Conservation (phyloP, 2,888 invertebrate genomes). For the Dynastes grantii region DNA sequence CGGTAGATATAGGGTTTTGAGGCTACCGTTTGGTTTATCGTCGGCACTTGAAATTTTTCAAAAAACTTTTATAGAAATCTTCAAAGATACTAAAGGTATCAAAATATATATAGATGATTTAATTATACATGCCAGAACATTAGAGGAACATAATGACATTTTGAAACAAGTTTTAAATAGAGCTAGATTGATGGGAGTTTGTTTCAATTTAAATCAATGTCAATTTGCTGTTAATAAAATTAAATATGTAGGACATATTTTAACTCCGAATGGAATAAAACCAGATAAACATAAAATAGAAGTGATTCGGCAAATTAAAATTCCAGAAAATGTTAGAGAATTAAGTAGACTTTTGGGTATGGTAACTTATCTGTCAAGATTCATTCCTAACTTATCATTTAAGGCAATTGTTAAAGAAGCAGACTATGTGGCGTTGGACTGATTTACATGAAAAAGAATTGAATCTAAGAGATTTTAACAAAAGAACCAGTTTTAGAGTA, state of each 20-base stretch:
- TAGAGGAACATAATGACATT: conserved; percentile 44
- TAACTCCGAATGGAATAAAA: conserved; percentile 52
- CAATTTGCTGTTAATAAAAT: conserved; percentile 49
- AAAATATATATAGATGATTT: conserved; percentile 50
- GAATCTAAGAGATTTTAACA: conserved; percentile 33
- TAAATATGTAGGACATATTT: background rate
- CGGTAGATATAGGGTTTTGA: conserved; percentile 32
- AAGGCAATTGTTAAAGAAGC: conserved; percentile 39
- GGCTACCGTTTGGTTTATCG: conserved; percentile 30
- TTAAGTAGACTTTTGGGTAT: conserved; percentile 56
- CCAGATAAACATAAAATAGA: conserved; percentile 52
- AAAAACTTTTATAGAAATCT: conserved; percentile 3
- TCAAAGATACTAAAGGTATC: conserved; percentile 2
- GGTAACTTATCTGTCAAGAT: conserved; percentile 56
- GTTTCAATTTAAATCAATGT: conserved; percentile 53
- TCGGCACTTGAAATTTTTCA: conserved; percentile 17
- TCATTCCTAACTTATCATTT: conserved; percentile 50
- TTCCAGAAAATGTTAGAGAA: conserved; percentile 55
- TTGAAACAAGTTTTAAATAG: conserved; percentile 46
- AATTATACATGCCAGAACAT: conserved; percentile 30
- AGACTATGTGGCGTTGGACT: conserved; percentile 53
- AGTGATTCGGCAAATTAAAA: conserved; percentile 54
- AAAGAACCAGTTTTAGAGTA: conserved; percentile 17
- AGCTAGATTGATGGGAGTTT: conserved; percentile 24
- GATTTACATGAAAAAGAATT: conserved; percentile 52